These are phyloP conservation scores for Agapornis canus DNA, from an alignment of 2,797 vertebrate species.

Conservation along the genomic window DNA sequence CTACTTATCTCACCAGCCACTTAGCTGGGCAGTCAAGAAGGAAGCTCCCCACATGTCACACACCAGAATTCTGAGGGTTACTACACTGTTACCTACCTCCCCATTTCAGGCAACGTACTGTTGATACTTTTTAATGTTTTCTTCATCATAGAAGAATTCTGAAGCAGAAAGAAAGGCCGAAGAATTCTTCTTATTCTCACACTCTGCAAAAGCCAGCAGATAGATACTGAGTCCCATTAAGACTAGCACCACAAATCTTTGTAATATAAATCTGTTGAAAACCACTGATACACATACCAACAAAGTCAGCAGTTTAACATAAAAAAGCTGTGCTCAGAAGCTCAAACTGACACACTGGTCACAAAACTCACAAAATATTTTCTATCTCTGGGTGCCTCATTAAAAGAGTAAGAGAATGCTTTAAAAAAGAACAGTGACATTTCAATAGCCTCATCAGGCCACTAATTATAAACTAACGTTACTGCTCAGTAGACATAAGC, in stretches of 20 bases:
- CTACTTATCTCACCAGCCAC: background rate
- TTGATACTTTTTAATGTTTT: slow-evolving; percentile 95
- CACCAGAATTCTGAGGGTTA: background rate
- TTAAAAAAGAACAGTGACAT: background rate
- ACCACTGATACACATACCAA: fast-evolving
- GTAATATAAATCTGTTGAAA: background rate
- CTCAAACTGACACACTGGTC: background rate
- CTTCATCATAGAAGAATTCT: slow-evolving; percentile 98
- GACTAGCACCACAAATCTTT: background rate
- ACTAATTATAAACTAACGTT: background rate
- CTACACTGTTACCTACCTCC: slow-evolving; percentile 79
- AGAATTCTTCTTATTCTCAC: slow-evolving; percentile 87
- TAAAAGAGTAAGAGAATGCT: background rate
- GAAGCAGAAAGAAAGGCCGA: slow-evolving; percentile 94
- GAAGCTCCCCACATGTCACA: background rate
- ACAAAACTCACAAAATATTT: background rate
- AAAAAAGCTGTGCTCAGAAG: background rate
- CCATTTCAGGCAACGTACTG: slow-evolving; percentile 91
- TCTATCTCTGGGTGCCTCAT: fast-evolving
- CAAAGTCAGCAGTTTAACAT: background rate
- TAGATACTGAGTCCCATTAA: background rate
- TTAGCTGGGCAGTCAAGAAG: background rate
- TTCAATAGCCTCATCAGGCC: background rate
- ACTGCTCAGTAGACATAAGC: background rate
- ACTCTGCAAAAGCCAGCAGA: slow-evolving; percentile 60